Evolutionary conservation across 2,113 vertebrate species (phyloP), one percentile per base, ranked within the genome.

Genomic region (Litocranius walleri): DNA sequence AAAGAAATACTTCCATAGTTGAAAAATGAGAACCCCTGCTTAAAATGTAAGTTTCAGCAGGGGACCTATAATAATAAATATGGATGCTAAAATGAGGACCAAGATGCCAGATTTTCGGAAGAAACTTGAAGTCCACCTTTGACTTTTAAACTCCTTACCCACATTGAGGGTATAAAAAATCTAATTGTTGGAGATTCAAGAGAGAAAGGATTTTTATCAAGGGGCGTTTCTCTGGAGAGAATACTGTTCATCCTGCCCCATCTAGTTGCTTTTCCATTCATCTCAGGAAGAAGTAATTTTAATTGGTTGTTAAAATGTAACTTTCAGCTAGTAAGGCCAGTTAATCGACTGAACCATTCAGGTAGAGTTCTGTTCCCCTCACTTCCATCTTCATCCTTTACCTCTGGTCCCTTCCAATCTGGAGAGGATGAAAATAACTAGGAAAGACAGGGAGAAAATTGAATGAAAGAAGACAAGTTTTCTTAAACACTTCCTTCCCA

Each of bases 121-220:
- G 61, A 71, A 71, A 91, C 36, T 67, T 96, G 96, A 88, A 96
- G 88, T 45, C 43, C 33, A 56, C 3, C 59, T 89, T 98, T 94
- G 43, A 59, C 21, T 96, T 96, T 45, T 86, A 86, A 86, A 89
- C 4, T 16, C 83, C 27, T 59, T 40, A 5, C 13, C 7, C 74
- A 40, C 40, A 59, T 45, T 87, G n/a, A 78, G 21, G 9, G 1
- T 54, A 83, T 92, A 57, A 86, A 56, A 6, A 57, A 36, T 45
- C 8, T 64, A 56, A 15, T 82, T 92, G 36, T n/a, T 78, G 29
- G 25, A 59, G 36, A 86, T 56, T 64, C 10, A 88, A 87, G 21
- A 45, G 27, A 50, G 86, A 52, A 52, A n/a, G 13, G 14, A 74
- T 54, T 94, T 84, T 89, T 78, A 86, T 89, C 13, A 21, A 83